Base-by-base conservation (phyloP, 2,113 vertebrate genomes). In the Cygnus atratus region DNA sequence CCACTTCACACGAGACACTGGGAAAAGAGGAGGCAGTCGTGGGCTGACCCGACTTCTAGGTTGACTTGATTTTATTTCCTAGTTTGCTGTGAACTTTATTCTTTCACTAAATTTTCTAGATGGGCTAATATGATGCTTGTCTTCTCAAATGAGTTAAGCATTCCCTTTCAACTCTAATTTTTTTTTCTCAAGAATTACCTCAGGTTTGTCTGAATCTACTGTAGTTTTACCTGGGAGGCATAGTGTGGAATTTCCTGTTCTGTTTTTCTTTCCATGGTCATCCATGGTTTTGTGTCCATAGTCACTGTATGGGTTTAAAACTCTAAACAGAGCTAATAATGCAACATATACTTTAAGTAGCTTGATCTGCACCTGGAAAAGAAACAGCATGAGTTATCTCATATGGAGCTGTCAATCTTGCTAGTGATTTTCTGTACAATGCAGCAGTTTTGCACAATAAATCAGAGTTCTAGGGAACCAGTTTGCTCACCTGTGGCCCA, bases 161-260 rank as follows among this genome's bases (percentile, higher is more conserved):
- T 96, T 94, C 90, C 88, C 79, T 96, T 95, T 95, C 93, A 92
- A 54, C 83, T 86, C n/a, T 86, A 25, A 50, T 50, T 43, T 24
- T 94, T 52, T 48, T n/a, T 24, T 94, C 83, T 96, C 70, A 89
- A 71, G 72, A 92, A 95, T 88, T 97, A 94, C 95, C 94, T 97
- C 93, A 92, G 88, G 84, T 96, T 91, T 90, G 63, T 91, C 68
- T 82, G 35, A 91, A 73, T 84, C 96, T 96, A 91, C 88, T 92
- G 91, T 93, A 84, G 73, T 84, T 91, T 88, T 90, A 96, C 83
- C 88, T 96, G 83, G 50, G 63, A 94, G 54, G 66, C 67, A 31
- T 84, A 92, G 96, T 57, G 67, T 76, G 88, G 62, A 90, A 87
- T 90, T 90, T 89, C 80, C 82, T 92, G 20, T 78, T 57, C 62